Percentiles rank a stretch among this genome's conserved stretches.
Conservation (phyloP, 1,140 invertebrate genomes). For the Trichonephila clavipes region DNA sequence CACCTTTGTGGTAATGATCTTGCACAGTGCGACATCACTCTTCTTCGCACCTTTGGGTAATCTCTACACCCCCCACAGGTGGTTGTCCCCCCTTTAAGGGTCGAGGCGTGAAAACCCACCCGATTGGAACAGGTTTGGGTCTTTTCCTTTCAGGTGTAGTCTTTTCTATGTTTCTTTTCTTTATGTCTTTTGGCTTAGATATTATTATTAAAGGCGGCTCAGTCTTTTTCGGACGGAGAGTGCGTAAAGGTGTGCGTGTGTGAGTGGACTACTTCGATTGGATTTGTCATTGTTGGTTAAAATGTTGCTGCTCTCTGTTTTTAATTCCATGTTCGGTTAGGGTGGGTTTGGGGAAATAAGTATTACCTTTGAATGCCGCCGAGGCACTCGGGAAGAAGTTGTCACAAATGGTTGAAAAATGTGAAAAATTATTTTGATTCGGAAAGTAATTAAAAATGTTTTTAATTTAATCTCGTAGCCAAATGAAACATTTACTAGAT, state of each 20-base stretch:
- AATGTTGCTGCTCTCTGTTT: neutral
- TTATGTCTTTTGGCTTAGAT: neutral
- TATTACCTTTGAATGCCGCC: neutral
- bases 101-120: slow-evolving; percentile 39
- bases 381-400: neutral
- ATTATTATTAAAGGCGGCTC: slow-evolving; percentile 30
- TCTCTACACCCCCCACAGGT: slow-evolving; percentile 10
- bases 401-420: neutral
- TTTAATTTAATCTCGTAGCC: too few species aligned
- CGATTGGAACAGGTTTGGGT: slow-evolving; percentile 54
- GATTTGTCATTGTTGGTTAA: slow-evolving; percentile 3
- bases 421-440: too few species aligned
- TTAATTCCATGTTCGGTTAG: neutral
- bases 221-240: neutral
- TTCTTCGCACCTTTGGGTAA: slow-evolving; percentile 67
- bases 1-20: slow-evolving; percentile 72
- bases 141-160: slow-evolving; percentile 39
- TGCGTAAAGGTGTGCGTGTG: too few species aligned
- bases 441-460: too few species aligned
- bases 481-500: too few species aligned
- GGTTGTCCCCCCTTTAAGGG: slow-evolving; percentile 23
- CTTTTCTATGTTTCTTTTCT: slow-evolving; percentile 16
- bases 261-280: slow-evolving; percentile 10
- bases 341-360: neutral
- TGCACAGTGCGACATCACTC: slow-evolving; percentile 60